Percentiles rank a stretch among this genome's conserved stretches.
Conservation (phyloP, 2,113 vertebrate species). For the Rhineura floridana region DNA sequence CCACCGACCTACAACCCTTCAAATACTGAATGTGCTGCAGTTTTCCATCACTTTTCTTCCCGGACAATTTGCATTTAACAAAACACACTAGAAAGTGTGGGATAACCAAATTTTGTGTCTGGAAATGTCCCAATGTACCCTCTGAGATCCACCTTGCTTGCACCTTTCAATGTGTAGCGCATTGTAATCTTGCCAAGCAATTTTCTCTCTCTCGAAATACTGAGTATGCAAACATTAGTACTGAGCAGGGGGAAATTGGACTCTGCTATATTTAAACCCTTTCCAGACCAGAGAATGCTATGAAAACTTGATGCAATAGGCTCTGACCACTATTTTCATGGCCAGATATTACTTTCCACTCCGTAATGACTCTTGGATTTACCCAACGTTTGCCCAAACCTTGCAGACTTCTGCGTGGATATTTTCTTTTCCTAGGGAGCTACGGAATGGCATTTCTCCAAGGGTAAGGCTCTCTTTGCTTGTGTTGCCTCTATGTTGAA, state of each 20-base stretch:
- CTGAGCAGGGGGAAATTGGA: accelerated
- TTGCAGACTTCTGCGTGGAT: accelerated
- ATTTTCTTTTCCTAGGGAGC: background rate
- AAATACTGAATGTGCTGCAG: no score
- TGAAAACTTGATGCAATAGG: background rate
- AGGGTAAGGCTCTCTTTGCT: accelerated
- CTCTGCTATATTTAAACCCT: background rate
- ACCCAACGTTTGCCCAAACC: background rate
- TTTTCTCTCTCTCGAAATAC: background rate
- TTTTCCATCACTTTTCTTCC: no score
- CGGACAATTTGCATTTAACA: no score
- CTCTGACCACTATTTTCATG: background rate
- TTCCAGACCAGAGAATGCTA: background rate
- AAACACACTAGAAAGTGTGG: no score
- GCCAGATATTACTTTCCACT: background rate
- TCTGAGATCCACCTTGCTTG: background rate
- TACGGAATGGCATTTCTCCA: accelerated
- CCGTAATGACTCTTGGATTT: background rate
- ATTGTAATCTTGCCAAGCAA: background rate
- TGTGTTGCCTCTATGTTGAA: background rate
- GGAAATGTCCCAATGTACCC: background rate
- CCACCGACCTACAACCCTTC: no score
- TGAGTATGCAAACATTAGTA: background rate
- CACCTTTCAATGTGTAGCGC: background rate
- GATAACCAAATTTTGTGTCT: no score